Percentiles rank a stretch among this genome's conserved stretches.
Evolutionary conservation across 2,888 invertebrate species (phyloP).

Genomic region (Himalopsyche anomala): DNA sequence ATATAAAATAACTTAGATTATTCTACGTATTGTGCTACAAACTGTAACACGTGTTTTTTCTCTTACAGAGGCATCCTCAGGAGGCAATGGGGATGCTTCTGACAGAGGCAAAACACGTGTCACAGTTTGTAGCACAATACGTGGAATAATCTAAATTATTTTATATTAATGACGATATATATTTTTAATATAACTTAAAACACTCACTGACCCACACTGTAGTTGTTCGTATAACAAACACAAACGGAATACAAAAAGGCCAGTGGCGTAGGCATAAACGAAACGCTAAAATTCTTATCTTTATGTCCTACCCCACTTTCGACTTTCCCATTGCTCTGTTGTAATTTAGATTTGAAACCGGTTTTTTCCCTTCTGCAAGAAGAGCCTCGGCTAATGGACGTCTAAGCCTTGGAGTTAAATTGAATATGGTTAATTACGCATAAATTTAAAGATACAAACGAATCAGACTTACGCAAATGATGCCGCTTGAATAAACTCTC

Average conservation of each 20-base stretch:
- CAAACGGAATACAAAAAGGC: not conserved
- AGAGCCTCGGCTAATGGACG: conserved; percentile 6
- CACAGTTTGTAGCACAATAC: no score
- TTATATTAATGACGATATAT: no score
- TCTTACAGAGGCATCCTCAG: no score
- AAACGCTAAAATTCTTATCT: conserved; percentile 10
- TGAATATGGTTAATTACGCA: conserved; percentile 25
- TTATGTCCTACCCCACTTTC: conserved; percentile 18
- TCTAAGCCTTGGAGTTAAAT: conserved; percentile 22
- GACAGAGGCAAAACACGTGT: no score
- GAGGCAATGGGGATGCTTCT: no score
- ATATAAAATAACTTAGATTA: no score
- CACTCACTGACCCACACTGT: not conserved
- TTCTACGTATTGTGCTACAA: no score
- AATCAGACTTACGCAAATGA: not conserved
- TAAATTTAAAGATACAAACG: conserved; percentile 12
- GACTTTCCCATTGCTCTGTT: not conserved
- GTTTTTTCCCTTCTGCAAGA: conserved; percentile 22
- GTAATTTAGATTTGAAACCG: conserved; percentile 24
- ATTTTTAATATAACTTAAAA: no score
- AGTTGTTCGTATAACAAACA: not conserved
- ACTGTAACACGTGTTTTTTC: no score
- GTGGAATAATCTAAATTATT: no score
- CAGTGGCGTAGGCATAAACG: conserved; percentile 10
- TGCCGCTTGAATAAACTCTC: not conserved